These are phyloP conservation scores for Muntiacus muntjak DNA, from an alignment of 2,113 vertebrate species.

Conservation along the genomic window DNA sequence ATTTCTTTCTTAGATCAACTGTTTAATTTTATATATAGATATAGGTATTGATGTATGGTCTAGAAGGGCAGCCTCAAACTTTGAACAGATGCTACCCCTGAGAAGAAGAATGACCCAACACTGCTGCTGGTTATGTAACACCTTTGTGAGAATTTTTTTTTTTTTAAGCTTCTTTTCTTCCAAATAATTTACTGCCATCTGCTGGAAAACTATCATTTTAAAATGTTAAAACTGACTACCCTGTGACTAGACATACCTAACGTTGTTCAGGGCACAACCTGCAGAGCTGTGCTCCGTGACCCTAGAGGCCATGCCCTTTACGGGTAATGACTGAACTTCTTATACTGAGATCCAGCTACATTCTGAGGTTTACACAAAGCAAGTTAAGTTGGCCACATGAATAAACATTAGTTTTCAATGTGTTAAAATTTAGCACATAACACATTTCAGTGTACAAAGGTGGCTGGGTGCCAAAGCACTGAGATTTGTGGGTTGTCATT, in stretches of 20 bases:
- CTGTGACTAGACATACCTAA: neutral
- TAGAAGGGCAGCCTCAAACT: neutral
- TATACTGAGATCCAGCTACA: neutral
- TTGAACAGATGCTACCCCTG: neutral
- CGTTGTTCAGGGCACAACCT: neutral
- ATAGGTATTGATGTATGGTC: neutral
- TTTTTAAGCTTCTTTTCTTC: neutral
- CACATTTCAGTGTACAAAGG: neutral
- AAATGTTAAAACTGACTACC: neutral
- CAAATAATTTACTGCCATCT: neutral
- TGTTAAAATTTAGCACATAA: neutral
- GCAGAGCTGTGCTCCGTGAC: neutral
- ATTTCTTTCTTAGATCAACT: neutral
- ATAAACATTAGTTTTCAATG: neutral
- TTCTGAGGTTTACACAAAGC: neutral
- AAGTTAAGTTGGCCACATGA: neutral
- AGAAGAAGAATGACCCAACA: neutral
- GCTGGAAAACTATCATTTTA: neutral
- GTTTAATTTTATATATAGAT: neutral
- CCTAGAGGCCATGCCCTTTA: neutral
- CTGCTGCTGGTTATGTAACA: neutral
- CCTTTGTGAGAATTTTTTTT: neutral
- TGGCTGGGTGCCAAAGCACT: neutral
- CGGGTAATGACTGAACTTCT: neutral
- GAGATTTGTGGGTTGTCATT: neutral